phyloP scores from a whole-genome alignment of 2,113 vertebrate genomes.

The Pogona vitticeps region DNA sequence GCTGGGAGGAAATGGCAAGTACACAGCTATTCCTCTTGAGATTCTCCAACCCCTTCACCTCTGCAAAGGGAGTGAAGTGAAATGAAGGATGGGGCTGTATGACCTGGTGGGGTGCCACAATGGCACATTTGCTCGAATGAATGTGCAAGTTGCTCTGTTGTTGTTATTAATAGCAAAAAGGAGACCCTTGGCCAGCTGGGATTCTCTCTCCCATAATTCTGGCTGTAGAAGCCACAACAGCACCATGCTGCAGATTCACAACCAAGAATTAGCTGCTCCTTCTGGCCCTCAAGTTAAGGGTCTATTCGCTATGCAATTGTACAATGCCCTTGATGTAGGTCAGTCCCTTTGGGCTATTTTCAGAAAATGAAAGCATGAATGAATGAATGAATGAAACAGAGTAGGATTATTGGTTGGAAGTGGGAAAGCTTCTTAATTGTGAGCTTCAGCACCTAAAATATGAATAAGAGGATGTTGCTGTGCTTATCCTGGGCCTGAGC shows the following conservation, averaged over 20 bases:
- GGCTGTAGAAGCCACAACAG: background rate
- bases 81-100: too few species aligned
- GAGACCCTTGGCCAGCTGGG: background rate
- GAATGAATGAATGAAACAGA: conserved; percentile 7
- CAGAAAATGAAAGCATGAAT: conserved; percentile 17
- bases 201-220: background rate
- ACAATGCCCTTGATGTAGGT: conserved; percentile 12
- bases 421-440: background rate
- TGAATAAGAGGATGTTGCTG: conserved; percentile 2
- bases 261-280: too few species aligned
- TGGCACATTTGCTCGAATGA: too few species aligned
- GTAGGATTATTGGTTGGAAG: background rate
- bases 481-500: conserved; percentile 21
- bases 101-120: too few species aligned
- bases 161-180: too few species aligned
- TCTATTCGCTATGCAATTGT: background rate
- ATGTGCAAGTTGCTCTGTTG: too few species aligned
- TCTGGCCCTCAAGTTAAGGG: background rate
- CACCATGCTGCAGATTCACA: background rate
- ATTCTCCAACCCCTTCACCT: too few species aligned
- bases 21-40: too few species aligned
- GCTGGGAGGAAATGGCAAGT: too few species aligned
- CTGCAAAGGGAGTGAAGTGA: too few species aligned
- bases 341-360: rapidly evolving
- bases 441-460: conserved; percentile 9